Percentiles rank a stretch among this genome's conserved stretches.
Evolutionary conservation across 1,140 invertebrate species (phyloP).

Genomic region (Drosophila repletoides): DNA sequence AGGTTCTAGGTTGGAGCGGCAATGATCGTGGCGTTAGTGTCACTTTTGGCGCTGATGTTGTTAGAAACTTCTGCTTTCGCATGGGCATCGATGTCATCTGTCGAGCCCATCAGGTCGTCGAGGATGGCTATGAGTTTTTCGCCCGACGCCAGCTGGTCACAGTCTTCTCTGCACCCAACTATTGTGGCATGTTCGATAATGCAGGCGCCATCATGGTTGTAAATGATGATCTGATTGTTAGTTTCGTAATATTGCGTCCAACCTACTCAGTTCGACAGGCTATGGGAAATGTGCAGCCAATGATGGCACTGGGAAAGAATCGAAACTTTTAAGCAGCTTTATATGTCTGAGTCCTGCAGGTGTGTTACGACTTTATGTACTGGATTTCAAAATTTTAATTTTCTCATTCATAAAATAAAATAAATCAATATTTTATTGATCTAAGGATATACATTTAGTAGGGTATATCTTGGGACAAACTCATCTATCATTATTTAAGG

Average conservation of each 20-base stretch:
- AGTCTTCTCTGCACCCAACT: conserved; percentile 92
- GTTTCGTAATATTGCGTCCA: conserved; percentile 24
- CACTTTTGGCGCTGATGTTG: conserved; percentile 91
- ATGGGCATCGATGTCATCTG: conserved; percentile 93
- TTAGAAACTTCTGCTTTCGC: conserved; percentile 90
- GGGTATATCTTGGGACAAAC: no score
- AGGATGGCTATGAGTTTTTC: conserved; percentile 94
- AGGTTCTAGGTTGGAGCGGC: conserved; percentile 91
- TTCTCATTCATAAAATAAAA: neutral
- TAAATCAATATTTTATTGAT: no score
- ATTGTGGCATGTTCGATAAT: conserved; percentile 94
- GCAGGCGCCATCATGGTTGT: conserved; percentile 98
- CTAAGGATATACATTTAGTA: no score
- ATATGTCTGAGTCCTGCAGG: no score
- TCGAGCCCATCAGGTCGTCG: conserved; percentile 94
- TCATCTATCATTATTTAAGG: no score
- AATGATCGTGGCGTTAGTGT: conserved; percentile 93
- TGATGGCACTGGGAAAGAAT: conserved; percentile 24
- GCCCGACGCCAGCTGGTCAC: conserved; percentile 90
- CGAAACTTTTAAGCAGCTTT: conserved; percentile 21
- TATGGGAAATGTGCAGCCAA: neutral
- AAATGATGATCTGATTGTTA: conserved; percentile 18
- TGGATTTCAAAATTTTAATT: neutral
- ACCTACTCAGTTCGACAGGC: neutral
- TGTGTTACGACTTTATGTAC: neutral